Percentiles rank a stretch among this genome's conserved stretches.
Conservation (phyloP, 64 coral and sea anemone species). For the Montipora sp. region DNA sequence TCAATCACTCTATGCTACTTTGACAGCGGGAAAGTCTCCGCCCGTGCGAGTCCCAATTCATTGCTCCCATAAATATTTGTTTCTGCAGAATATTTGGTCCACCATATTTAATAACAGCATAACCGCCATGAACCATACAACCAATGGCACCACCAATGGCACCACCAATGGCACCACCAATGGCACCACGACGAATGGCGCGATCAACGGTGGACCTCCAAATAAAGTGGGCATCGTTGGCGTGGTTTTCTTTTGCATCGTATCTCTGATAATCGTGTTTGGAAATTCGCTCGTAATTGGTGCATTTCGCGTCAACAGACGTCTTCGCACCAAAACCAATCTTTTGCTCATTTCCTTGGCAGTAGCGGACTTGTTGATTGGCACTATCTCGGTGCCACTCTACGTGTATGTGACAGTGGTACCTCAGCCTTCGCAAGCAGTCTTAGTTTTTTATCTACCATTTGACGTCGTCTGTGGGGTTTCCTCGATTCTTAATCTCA, state of each 20-base stretch:
- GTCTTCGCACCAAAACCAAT: constrained; percentile 81
- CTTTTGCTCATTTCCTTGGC: constrained; percentile 83
- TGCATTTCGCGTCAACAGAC: constrained; percentile 71
- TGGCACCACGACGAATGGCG: too few relatives aligned
- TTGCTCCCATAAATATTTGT: not conserved
- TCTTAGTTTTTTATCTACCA: constrained; percentile 38
- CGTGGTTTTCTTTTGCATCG: constrained; percentile 34
- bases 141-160: not conserved
- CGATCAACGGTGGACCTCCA: not conserved
- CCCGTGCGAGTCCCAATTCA: not conserved
- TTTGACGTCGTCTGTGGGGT: constrained; percentile 83
- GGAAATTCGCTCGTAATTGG: constrained; percentile 77
- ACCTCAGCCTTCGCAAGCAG: not conserved
- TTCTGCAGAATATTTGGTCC: not conserved
- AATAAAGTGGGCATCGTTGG: constrained; percentile 3
- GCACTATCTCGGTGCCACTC: constrained; percentile 66
- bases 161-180: too few relatives aligned
- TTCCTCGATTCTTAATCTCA: constrained; percentile 87
- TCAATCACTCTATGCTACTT: too few relatives aligned
- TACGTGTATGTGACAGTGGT: constrained; percentile 37
- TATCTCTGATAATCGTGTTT: constrained; percentile 67
- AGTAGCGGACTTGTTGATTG: constrained; percentile 80
- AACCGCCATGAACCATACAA: not conserved
- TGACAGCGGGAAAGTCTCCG: too few relatives aligned
- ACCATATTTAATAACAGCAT: not conserved